phyloP scores from a whole-genome alignment of 2,113 vertebrate genomes.

The Nyctereutes procyonoides region DNA sequence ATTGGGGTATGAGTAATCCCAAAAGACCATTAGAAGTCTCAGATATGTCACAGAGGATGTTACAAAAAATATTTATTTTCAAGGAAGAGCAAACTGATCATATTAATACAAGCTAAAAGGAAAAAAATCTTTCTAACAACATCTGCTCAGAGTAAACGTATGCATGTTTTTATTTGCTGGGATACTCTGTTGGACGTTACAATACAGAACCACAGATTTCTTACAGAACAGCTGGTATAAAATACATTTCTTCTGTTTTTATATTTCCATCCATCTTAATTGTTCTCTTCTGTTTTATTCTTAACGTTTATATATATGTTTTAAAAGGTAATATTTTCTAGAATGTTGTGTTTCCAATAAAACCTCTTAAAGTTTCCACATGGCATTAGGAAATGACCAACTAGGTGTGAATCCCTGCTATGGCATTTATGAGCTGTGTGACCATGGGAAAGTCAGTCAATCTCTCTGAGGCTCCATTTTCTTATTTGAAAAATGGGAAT shows the following conservation, averaged over 20 bases:
- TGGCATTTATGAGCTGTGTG: neutral
- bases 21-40: neutral
- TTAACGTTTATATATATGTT: neutral
- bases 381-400: neutral
- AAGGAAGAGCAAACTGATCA: neutral
- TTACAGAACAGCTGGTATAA: neutral
- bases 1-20: neutral
- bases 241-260: constrained; percentile 12
- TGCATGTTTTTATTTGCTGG: neutral
- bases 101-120: neutral
- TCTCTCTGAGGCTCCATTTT: constrained; percentile 5
- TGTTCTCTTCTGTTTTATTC: neutral
- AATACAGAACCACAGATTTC: neutral
- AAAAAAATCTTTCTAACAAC: neutral
- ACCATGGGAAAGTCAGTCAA: neutral
- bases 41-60: neutral
- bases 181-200: neutral
- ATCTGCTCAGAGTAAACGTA: neutral
- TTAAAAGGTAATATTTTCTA: constrained; percentile 5
- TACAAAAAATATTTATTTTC: neutral
- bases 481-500: constrained; percentile 20
- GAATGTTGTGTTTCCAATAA: neutral
- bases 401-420: neutral
- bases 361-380: neutral
- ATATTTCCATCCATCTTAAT: neutral